These are phyloP conservation scores for Galleria mellonella DNA, from an alignment of 1,140 invertebrate genomes.

Conservation along the genomic window DNA sequence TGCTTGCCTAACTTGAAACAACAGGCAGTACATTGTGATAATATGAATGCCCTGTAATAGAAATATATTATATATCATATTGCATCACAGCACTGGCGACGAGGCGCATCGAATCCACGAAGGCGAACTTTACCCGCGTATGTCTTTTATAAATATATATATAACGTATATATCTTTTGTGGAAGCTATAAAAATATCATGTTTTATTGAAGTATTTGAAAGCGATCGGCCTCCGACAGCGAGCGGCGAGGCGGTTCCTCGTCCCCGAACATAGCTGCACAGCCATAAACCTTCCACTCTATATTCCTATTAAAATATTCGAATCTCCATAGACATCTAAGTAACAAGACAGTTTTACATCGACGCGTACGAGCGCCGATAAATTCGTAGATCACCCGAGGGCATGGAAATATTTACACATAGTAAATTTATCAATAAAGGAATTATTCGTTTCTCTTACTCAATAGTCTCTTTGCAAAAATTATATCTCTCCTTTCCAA, in stretches of 20 bases:
- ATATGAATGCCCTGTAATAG: too few species aligned
- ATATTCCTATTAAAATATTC: slow-evolving; percentile 2
- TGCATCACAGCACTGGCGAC: not conserved
- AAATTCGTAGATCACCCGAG: slow-evolving; percentile 2
- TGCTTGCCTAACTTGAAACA: too few species aligned
- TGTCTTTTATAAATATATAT: not conserved
- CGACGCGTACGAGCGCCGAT: not conserved
- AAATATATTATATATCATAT: too few species aligned
- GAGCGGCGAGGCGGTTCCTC: not conserved
- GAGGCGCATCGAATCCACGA: not conserved
- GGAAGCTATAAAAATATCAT: not conserved
- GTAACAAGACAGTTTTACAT: slow-evolving; percentile 6
- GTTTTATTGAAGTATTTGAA: too few species aligned
- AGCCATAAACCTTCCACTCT: slow-evolving; percentile 2
- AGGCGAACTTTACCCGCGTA: not conserved
- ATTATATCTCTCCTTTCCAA: slow-evolving; percentile 7
- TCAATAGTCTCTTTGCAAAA: slow-evolving; percentile 2
- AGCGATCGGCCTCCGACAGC: not conserved
- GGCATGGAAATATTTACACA: slow-evolving; percentile 8
- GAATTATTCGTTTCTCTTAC: slow-evolving; percentile 7
- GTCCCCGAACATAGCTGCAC: slow-evolving; percentile 2
- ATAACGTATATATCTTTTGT: not conserved
- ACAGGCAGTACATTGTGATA: too few species aligned
- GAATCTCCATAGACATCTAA: not conserved
- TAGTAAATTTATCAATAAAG: slow-evolving; percentile 4